Base-by-base conservation (phyloP, 2,888 invertebrate species). In the Vandiemenella viatica region DNA sequence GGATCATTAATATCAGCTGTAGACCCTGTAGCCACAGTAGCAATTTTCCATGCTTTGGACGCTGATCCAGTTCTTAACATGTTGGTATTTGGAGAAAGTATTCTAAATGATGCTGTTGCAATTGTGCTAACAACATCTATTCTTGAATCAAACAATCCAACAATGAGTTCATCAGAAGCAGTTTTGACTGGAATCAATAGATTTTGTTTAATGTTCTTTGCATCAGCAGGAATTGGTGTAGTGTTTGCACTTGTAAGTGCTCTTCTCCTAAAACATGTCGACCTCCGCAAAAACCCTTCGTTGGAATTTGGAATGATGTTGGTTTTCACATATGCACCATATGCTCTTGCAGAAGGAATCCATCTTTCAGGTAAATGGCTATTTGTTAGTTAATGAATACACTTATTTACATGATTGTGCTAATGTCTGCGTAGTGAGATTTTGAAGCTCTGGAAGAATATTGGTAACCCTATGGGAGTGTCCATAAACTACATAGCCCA, bases 241-340 rank as follows among this genome's bases (percentile, higher is more conserved):
- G 74, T 88, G 15, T 93, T 93, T 71, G 98, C 96, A 38, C 74
- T 98, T 19, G 79, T 91, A 26, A 95, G 92, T 68, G 92, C 95
- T 22, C 69, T 96, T 46, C 66, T 96, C 38, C 71, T 97, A 43
- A 97, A 97, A 68, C 92, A 96, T 71, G 82, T 97, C 53, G 96
- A 97, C 70, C 72, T 98, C 51, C 75, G 96, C 48, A 95, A 93
- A 65, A 93, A 97, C 70, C 97, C 98, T 0, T 97, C 97, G 5
- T 71, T 98, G 51, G 98, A 98, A 68, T 93, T 98, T 72, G 97
- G 92, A 37, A 86, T 98, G 75, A 93, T 98, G 89, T 69, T 98
- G 57, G 92, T 97, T 40, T 97, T 98, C 63, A 95, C 97, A 2
- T 98, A 98, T 69, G 88, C 92, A 7, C 98, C 98, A 0, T 98